Evolutionary conservation across 1,140 invertebrate species (phyloP).

Genomic region (Cataglyphis hispanica): DNA sequence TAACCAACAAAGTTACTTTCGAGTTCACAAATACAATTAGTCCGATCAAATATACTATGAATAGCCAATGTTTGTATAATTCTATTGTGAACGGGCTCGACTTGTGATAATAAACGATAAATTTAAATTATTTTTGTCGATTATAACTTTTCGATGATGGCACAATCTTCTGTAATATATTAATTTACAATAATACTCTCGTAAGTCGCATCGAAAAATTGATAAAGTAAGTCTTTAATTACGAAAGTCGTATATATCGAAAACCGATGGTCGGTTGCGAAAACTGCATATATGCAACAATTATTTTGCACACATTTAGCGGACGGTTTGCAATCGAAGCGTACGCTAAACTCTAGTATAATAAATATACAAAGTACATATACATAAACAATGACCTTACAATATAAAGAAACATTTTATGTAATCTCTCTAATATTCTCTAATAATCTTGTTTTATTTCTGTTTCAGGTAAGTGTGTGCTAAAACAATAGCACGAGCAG

Average conservation of each 20-base stretch:
- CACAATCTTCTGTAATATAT: background rate
- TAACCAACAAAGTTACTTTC: slow-evolving; percentile 55
- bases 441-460: slow-evolving; percentile 30
- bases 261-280: too few relatives aligned
- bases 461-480: slow-evolving; percentile 71
- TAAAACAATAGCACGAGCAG: background rate
- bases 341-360: too few relatives aligned
- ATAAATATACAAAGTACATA: too few relatives aligned
- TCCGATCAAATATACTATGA: slow-evolving; percentile 63
- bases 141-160: background rate
- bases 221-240: background rate
- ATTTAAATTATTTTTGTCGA: background rate
- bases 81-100: slow-evolving; percentile 15
- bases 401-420: background rate
- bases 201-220: background rate
- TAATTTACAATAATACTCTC: background rate
- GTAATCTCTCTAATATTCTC: background rate
- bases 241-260: too few relatives aligned
- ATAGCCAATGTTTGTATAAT: slow-evolving; percentile 31
- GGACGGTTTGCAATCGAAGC: too few relatives aligned
- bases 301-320: too few relatives aligned
- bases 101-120: background rate
- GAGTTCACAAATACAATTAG: slow-evolving; percentile 66
- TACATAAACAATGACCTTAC: background rate
- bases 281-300: too few relatives aligned